Conservation (phyloP, 2,888 invertebrate species). For the Agonopterix arenella region DNA sequence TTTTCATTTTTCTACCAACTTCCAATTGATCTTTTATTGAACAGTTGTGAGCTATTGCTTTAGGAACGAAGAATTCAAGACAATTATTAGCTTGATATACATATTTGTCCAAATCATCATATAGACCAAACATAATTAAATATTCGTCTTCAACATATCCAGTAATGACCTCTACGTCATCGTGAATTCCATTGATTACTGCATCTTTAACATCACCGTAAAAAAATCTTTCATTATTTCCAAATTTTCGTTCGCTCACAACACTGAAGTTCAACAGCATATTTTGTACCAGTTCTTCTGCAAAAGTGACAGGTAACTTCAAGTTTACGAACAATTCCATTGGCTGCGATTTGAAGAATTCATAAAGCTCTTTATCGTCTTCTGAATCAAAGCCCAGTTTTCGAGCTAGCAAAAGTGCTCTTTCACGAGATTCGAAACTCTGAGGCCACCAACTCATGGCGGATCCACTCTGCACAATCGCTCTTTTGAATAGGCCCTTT, state of each 20-base stretch:
- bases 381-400: slow-evolving; percentile 40
- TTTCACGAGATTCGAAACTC: slow-evolving; percentile 62
- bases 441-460: slow-evolving; percentile 72
- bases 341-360: slow-evolving; percentile 42
- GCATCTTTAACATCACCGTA: slow-evolving; percentile 38
- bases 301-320: slow-evolving; percentile 20
- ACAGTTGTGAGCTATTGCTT: slow-evolving; percentile 24
- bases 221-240: slow-evolving; percentile 38
- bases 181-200: slow-evolving; percentile 59
- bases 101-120: slow-evolving; percentile 16
- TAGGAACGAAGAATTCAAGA: slow-evolving; percentile 38
- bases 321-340: slow-evolving; percentile 25
- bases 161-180: slow-evolving; percentile 79
- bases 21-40: slow-evolving; percentile 30
- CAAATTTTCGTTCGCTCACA: slow-evolving; percentile 39
- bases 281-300: slow-evolving; percentile 19
- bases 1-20: slow-evolving; percentile 30
- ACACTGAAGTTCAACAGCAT: slow-evolving; percentile 25
- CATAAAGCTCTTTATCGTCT: slow-evolving; percentile 36
- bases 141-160: slow-evolving; percentile 86
- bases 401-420: slow-evolving; percentile 36
- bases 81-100: slow-evolving; percentile 27
- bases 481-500: slow-evolving; percentile 53
- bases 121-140: slow-evolving; percentile 16
- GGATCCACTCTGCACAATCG: slow-evolving; percentile 84